Base-by-base conservation (phyloP, 2,888 invertebrate genomes). In the Cheilosia pagana region DNA sequence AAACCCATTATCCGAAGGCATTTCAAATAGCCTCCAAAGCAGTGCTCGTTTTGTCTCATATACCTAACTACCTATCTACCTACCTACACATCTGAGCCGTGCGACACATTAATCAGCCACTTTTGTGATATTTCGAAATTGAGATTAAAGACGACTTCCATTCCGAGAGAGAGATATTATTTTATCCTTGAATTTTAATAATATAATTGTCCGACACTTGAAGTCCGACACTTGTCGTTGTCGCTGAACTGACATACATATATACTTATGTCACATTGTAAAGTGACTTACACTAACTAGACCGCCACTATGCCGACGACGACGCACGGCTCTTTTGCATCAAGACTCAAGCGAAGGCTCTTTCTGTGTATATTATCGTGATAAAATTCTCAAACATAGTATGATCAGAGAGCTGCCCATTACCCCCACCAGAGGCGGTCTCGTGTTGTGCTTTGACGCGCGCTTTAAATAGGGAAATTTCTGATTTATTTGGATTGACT, bases 161-260 rank as follows among this genome's bases (percentile, higher is more conserved):
- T 70, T 19, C 39, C 28, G 65, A 55, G 63, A 60, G 65, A 55
- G 63, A 60, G 59, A 87, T 85, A 87, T 87, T 86, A 79, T 72
- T 87, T 86, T 75, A 87, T 86, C 87, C 87, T 87, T 87, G 87
- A 86, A 86, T 81, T 68, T 85, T 79, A 87, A 87, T 85, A 78
- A 86, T 79, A 76, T 87, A 87, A 87, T 87, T 86, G 79, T 68
- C 75, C 81, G 60, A 76, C 83, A 86, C 82, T 83, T 76, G 65
- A 71, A 65, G 75, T 70, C 75, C n/a, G 41, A 60, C 55, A 68
- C 68, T 67, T 67, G 70, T 59, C 35, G 52, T 60, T 60, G 23
- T 60, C 35, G 50, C 43, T 57, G 45, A 21, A 48, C 48, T 19
- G 7, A 1, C 28, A 8, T 28, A 8, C 28, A 41, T 12, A 50